Evolutionary conservation across 23 tunicate species (phyloP).

Genomic region (Halocynthia roretzi): DNA sequence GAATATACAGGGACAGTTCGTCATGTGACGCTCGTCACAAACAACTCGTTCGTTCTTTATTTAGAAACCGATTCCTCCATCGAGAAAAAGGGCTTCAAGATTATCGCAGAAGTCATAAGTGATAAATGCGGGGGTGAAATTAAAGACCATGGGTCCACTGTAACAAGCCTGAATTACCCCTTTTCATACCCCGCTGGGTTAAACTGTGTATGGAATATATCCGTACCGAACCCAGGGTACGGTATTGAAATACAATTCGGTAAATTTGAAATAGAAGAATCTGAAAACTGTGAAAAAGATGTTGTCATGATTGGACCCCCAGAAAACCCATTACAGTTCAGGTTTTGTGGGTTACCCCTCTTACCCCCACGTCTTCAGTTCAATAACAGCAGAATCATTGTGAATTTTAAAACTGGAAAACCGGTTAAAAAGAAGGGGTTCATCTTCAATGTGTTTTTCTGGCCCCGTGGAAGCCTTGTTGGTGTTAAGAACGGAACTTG

Average conservation of each 20-base stretch:
- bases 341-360: slow-evolving; percentile 14
- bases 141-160: slow-evolving; percentile 31
- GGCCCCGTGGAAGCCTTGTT: slow-evolving; percentile 3
- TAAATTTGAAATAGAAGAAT: slow-evolving; percentile 25
- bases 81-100: slow-evolving; percentile 30
- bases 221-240: slow-evolving; percentile 33
- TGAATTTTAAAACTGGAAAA: slow-evolving; percentile 25
- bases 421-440: slow-evolving; percentile 42
- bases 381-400: neutral
- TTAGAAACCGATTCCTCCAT: slow-evolving; percentile 41
- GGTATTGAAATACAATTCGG: slow-evolving; percentile 37
- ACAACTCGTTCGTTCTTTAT: slow-evolving; percentile 24
- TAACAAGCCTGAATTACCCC: slow-evolving; percentile 43
- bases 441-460: slow-evolving; percentile 40
- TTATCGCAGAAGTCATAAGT: slow-evolving; percentile 11
- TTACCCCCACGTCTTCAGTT: slow-evolving; percentile 28
- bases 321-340: neutral
- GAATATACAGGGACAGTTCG: slow-evolving; percentile 23
- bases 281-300: slow-evolving; percentile 35
- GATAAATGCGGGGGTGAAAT: slow-evolving; percentile 58
- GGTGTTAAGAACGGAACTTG: slow-evolving; percentile 12
- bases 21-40: slow-evolving; percentile 16
- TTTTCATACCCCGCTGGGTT: slow-evolving; percentile 26
- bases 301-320: slow-evolving; percentile 20
- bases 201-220: slow-evolving; percentile 51